These are phyloP conservation scores for Notocelia uddmanniana DNA, from an alignment of 2,888 invertebrate genomes.

Conservation along the genomic window DNA sequence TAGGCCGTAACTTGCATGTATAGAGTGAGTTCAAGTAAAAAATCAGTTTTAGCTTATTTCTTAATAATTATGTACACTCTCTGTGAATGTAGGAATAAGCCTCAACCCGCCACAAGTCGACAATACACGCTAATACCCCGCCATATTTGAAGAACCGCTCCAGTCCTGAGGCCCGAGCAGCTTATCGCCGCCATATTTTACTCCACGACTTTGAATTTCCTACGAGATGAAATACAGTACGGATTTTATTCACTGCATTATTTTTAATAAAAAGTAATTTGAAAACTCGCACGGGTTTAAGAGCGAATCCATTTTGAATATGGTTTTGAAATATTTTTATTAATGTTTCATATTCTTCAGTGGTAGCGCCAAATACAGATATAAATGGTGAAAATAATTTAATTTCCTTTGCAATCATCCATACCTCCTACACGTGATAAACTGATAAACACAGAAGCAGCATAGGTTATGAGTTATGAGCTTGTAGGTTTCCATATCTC, in stretches of 20 bases:
- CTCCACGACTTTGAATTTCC: slow-evolving; percentile 30
- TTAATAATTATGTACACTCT: no score
- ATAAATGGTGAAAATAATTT: neutral
- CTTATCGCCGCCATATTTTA: slow-evolving; percentile 41
- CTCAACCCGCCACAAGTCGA: neutral
- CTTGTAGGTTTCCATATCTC: no score
- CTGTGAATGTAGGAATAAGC: neutral
- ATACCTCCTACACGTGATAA: no score
- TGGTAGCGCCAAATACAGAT: neutral
- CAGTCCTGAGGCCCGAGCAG: slow-evolving; percentile 9
- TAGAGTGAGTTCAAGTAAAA: no score
- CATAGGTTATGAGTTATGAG: no score
- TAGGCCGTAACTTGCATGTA: no score
- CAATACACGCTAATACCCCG: slow-evolving; percentile 38
- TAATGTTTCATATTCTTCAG: slow-evolving; percentile 7
- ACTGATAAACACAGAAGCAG: no score
- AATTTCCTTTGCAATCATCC: neutral
- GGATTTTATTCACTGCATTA: slow-evolving; percentile 22
- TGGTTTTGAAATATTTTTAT: neutral
- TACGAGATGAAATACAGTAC: slow-evolving; percentile 29
- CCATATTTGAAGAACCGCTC: slow-evolving; percentile 35
- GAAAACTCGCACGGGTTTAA: slow-evolving; percentile 5
- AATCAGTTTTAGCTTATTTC: no score
- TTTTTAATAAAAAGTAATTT: slow-evolving; percentile 24
- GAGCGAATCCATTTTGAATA: neutral